Base-by-base conservation (phyloP, 2,113 vertebrate genomes). In the Sinocyclocheilus grahami region DNA sequence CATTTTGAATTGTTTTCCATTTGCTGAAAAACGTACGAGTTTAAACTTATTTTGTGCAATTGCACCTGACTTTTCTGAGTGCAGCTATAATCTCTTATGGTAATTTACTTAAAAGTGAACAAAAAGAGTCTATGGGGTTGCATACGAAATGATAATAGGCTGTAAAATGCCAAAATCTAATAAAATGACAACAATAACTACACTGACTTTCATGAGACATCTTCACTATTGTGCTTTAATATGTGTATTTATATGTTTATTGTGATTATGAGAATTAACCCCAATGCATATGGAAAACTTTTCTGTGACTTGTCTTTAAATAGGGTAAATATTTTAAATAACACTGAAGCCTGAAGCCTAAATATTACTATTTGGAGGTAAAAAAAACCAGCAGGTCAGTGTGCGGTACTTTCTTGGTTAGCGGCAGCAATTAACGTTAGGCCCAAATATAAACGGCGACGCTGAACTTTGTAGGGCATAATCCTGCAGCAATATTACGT, bases 401-500 rank as follows among this genome's bases (percentile, higher is more conserved):
- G 18, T 4, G 12, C 4, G 14, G 12, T n/a, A 30, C 51, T 53
- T 48, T 78, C 27, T 39, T 58, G 16, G 48, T 14, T 63, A 39
- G 13, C 6, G 30, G 37, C 60, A 20, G 11, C 5, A 42, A 39
- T n/a, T 39, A 39, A 16, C 1, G n/a, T 67, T 30, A n/a, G 51
- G 51, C 18, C 8, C n/a, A 12, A 20, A 30, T 78, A 78, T 78
- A 55, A 55, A 55, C 12, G 1, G 42, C 42, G 4, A 33, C 24
- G 37, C 30, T 78, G 78, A 20, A 22, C 30, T 58, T 78, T 78
- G 46, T 39, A 4, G 22, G 20, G 33, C 14, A 9, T 63, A 71
- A 82, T 69, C 78, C 58, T 81, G 60, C 63, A 82, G 79, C 4
- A 69, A 5, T 9, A 1, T 69, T 33, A 71, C 24, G 27, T 83